phyloP scores from a whole-genome alignment of 2,888 invertebrate species.

The Microplitis deprimator region DNA sequence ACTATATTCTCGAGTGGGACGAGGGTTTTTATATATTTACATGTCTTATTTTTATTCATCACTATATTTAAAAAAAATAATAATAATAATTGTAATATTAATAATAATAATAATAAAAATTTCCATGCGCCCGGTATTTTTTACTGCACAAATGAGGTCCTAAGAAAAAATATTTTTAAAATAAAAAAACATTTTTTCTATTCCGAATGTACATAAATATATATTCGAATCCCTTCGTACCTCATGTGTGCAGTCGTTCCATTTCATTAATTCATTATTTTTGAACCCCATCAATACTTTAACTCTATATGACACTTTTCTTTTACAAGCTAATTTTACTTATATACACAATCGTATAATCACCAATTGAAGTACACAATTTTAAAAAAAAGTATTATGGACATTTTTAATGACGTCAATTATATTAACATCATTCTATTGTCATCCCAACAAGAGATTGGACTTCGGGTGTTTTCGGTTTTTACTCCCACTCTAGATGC shows the following conservation, averaged over 20 bases:
- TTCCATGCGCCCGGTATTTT: neutral
- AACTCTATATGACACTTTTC: neutral
- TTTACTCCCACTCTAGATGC: no score
- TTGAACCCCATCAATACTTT: neutral
- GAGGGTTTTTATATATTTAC: constrained; percentile 25
- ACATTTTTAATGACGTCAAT: neutral
- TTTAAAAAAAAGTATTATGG: neutral
- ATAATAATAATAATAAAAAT: constrained; percentile 10
- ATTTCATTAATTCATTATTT: constrained; percentile 10
- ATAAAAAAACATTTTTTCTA: constrained; percentile 17
- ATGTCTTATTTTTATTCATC: constrained; percentile 20
- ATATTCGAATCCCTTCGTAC: constrained; percentile 39
- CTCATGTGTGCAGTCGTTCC: constrained; percentile 11
- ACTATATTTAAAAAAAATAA: constrained; percentile 4
- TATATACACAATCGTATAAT: constrained; percentile 5
- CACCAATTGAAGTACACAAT: neutral
- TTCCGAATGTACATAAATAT: constrained; percentile 13
- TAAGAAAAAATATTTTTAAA: constrained; percentile 6
- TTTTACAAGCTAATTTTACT: neutral
- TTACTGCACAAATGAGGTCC: constrained; percentile 12
- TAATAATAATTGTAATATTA: constrained; percentile 26
- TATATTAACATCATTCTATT: neutral
- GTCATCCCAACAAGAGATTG: neutral
- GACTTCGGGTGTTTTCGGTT: no score
- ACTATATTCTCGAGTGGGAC: constrained; percentile 9